Percentiles rank a stretch among this genome's conserved stretches.
Evolutionary conservation across 2,888 invertebrate genomes (phyloP).

Genomic region (Hedychridium roseum): DNA sequence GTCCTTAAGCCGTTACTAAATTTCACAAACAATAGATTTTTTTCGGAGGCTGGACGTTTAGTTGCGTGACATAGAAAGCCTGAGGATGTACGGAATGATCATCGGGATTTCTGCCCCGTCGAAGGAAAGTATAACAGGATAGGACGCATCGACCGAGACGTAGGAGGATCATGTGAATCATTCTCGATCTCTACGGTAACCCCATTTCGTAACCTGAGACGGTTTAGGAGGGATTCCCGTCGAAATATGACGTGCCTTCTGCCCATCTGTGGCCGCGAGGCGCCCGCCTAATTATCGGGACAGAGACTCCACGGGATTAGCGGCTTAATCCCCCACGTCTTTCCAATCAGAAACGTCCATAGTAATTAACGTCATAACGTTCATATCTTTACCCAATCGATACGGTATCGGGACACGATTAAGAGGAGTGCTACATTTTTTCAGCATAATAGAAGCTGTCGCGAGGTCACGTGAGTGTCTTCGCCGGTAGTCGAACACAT

Average conservation of each 20-base stretch:
- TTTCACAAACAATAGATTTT: not conserved
- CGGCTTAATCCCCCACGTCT: not conserved
- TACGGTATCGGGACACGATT: not conserved
- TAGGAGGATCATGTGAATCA: constrained; percentile 36
- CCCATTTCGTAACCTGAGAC: constrained; percentile 47
- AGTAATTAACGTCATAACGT: constrained; percentile 12
- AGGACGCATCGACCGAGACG: constrained; percentile 24
- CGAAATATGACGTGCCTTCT: constrained; percentile 22
- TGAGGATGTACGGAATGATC: not conserved
- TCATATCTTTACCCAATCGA: not conserved
- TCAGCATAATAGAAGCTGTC: not conserved
- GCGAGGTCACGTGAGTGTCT: not conserved
- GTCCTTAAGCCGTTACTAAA: not conserved
- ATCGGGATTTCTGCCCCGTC: constrained; percentile 34
- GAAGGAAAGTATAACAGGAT: constrained; percentile 37
- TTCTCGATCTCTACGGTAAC: constrained; percentile 21
- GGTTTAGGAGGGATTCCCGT: constrained; percentile 42
- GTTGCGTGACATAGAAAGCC: not conserved
- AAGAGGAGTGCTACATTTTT: not conserved
- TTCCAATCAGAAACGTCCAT: constrained; percentile 9
- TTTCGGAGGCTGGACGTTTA: not conserved
- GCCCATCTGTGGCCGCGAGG: constrained; percentile 32
- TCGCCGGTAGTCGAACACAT: constrained; percentile 48
- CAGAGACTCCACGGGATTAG: constrained; percentile 18
- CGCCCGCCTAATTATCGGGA: constrained; percentile 39